Conservation (phyloP, 1,140 invertebrate species). For the Sinella curviseta region DNA sequence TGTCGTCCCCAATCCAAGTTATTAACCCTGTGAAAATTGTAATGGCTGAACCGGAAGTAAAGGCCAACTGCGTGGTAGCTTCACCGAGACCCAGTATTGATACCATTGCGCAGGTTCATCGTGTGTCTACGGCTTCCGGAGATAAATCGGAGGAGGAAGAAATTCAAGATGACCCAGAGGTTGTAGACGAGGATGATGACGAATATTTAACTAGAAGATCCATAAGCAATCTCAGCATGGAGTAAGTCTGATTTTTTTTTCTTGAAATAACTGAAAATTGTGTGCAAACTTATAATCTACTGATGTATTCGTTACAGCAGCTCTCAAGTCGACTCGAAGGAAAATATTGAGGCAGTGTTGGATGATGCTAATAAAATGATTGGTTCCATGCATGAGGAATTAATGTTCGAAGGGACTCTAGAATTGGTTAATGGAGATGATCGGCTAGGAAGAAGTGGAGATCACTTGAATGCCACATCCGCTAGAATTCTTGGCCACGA, state of each 20-base stretch:
- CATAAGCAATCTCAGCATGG: neutral
- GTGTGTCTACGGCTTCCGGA: neutral
- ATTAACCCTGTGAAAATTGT: no score
- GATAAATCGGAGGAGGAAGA: neutral
- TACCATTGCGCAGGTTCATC: neutral
- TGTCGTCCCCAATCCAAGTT: no score
- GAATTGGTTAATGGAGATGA: neutral
- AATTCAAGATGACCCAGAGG: neutral
- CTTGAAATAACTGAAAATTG: neutral
- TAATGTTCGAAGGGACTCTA: neutral
- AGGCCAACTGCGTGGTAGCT: no score
- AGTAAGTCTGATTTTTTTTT: neutral
- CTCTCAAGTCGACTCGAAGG: neutral
- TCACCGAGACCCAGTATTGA: neutral
- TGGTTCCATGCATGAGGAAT: conserved; percentile 35
- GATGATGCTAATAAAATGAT: conserved; percentile 40
- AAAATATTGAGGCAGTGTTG: conserved; percentile 22
- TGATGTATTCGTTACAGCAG: neutral
- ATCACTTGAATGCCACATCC: neutral
- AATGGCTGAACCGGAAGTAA: no score
- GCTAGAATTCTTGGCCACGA: neutral
- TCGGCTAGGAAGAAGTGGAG: neutral
- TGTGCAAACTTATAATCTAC: neutral
- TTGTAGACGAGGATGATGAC: neutral
- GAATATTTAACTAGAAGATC: neutral